Evolutionary conservation across 37 sponge, comb jelly and placozoan species (phyloP).

Genomic region (Eunapius fragilis): DNA sequence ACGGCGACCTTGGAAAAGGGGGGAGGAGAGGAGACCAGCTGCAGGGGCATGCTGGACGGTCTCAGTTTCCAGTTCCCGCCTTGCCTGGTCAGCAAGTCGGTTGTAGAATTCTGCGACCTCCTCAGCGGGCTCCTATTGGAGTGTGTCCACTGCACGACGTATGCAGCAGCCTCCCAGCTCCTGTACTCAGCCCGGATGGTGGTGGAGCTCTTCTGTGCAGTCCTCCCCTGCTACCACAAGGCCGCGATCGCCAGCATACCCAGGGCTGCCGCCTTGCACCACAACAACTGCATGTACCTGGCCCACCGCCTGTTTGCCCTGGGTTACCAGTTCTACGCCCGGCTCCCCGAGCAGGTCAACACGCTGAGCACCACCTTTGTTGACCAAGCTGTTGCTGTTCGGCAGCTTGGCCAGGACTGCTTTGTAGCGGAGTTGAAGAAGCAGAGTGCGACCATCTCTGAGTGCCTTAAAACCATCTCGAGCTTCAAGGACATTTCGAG

Average conservation of each 20-base stretch:
- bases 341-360: constrained; percentile 49
- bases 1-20: background rate
- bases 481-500: constrained; percentile 28
- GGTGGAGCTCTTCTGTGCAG: constrained; percentile 71
- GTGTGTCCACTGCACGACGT: constrained; percentile 11
- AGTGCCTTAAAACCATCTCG: constrained; percentile 41
- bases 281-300: constrained; percentile 92
- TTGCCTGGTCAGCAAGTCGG: constrained; percentile 57
- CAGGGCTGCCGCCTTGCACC: constrained; percentile 61
- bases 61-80: constrained; percentile 62
- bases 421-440: constrained; percentile 68
- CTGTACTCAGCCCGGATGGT: constrained; percentile 51
- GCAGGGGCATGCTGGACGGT: background rate
- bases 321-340: constrained; percentile 65
- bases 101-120: constrained; percentile 46
- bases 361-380: constrained; percentile 68
- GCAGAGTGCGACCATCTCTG: constrained; percentile 44
- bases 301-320: constrained; percentile 83
- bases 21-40: too few species aligned
- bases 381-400: constrained; percentile 70
- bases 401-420: constrained; percentile 74
- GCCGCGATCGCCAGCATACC: constrained; percentile 48
- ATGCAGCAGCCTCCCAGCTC: constrained; percentile 45
- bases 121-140: constrained; percentile 37
- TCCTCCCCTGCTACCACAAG: constrained; percentile 58